Evolutionary conservation across 2,888 invertebrate genomes (phyloP).

Genomic region (Liopterus haemorrhoidalis): DNA sequence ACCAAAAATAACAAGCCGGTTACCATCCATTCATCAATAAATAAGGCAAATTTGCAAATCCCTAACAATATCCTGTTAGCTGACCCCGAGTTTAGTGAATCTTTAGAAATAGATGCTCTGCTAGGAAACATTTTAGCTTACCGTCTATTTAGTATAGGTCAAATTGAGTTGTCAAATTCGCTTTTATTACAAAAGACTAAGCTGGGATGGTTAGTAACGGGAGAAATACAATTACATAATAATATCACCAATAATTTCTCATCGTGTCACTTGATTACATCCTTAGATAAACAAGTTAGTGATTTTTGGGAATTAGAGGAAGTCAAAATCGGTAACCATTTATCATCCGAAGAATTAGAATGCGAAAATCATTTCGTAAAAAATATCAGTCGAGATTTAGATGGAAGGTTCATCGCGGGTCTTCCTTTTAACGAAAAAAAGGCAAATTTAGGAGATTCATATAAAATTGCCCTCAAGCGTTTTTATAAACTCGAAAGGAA

Average conservation of each 20-base stretch:
- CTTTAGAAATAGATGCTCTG: conserved; percentile 13
- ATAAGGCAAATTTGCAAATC: conserved; percentile 2
- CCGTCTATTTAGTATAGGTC: conserved; percentile 10
- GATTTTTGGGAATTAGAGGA: conserved; percentile 36
- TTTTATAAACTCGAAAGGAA: conserved; percentile 27
- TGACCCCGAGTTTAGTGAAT: conserved; percentile 11
- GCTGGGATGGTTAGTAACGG: conserved; percentile 17
- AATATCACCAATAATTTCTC: too few species aligned
- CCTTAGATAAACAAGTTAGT: conserved; percentile 13
- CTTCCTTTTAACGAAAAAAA: conserved; percentile 29
- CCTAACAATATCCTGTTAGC: conserved; percentile 17
- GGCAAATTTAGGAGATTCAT: conserved; percentile 26
- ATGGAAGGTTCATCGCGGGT: conserved; percentile 32
- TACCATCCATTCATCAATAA: conserved; percentile 9
- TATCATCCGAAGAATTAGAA: conserved; percentile 28
- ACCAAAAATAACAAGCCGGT: conserved; percentile 15
- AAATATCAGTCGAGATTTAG: conserved; percentile 25
- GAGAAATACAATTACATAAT: not conserved
- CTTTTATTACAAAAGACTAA: conserved; percentile 19
- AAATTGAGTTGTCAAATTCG: conserved; percentile 11
- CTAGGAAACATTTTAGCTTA: conserved; percentile 17
- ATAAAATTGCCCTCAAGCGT: conserved; percentile 25
- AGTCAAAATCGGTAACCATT: conserved; percentile 15
- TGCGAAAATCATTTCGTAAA: conserved; percentile 31
- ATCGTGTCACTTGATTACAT: too few species aligned